Evolutionary conservation across 2,888 invertebrate genomes (phyloP), one percentile per base, ranked within the genome.

Genomic region (Pandemis corylana): DNA sequence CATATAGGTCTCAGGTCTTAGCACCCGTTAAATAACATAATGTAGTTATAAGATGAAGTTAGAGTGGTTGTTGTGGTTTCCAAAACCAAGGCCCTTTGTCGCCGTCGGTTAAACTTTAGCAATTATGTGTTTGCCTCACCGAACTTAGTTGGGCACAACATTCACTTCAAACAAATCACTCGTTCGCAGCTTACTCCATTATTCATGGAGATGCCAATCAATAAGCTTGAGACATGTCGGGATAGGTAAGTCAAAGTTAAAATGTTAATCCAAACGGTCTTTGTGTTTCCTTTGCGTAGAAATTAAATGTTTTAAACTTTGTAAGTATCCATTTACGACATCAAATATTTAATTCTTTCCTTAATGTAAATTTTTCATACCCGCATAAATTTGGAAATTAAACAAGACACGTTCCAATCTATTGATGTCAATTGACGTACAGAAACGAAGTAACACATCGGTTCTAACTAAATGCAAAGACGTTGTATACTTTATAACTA

Each of bases 51-150:
- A 67, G 67, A 67, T 67, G 46, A 71, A 65, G 65, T 75, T 62
- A 51, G 41, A 49, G 59, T 70, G 15, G 63, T 62, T 49, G 44
- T 53, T 67, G 20, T 7, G 42, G 36, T n/a, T 67, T 10, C 51
- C 63, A 1, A 49, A 70, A 61, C 68, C 68, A 46, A 61, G 53
- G 53, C 42, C 68, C 51, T 56, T 53, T 70, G 76, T 71, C 65
- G 65, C 49, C 71, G 80, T 75, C 68, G 70, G 56, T 62, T 68
- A 78, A 85, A 85, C 80, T 84, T 85, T 81, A 56, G 76, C 79
- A 82, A 85, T 85, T 81, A 85, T 72, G 76, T 74, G 72, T 75
- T 75, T 66, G 72, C 71, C 76, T 76, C 20, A 69, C 42, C 64
- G 53, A 53, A 78, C 76, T 79, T 76, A 46, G 76, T 61, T 28